Base-by-base conservation (phyloP, 2,888 invertebrate genomes). In the Gonocerus acuteangulatus region DNA sequence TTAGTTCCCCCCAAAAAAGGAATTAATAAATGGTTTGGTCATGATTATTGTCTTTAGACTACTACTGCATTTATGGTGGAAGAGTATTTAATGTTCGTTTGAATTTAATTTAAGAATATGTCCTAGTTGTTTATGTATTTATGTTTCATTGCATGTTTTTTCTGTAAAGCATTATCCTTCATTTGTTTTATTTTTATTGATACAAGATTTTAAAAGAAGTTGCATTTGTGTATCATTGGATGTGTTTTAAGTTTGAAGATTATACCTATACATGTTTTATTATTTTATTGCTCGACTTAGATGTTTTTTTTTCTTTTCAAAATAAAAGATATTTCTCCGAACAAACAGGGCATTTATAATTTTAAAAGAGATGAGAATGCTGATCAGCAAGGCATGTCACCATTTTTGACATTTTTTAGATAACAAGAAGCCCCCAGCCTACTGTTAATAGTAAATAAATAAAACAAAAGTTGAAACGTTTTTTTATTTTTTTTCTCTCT, bases 391-490 rank as follows among this genome's bases (percentile, higher is more conserved):
- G 27, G 27, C 9, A 27, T 9, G 9, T 27, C n/a, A n/a, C n/a
- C n/a, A n/a, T n/a, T n/a, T n/a, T n/a, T n/a, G n/a, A n/a, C n/a
- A n/a, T n/a, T n/a, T n/a, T n/a, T 45, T 61, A 61, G 61, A 21
- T 42, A 23, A 45, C 42, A 21, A 54, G 61, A 52, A 61, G 61
- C 54, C n/a, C n/a, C n/a, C n/a, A n/a, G n/a, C n/a, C n/a, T n/a
- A n/a, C n/a, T n/a, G n/a, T n/a, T n/a, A n/a, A n/a, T n/a, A n/a
- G n/a, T n/a, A n/a, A n/a, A n/a, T n/a, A n/a, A n/a, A n/a, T n/a
- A n/a, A n/a, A n/a, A n/a, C n/a, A n/a, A n/a, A n/a, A n/a, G n/a
- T n/a, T n/a, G n/a, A n/a, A n/a, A n/a, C n/a, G n/a, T n/a, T n/a
- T n/a, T n/a, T n/a, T n/a, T n/a, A n/a, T n/a, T n/a, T n/a, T n/a